Evolutionary conservation across 2,113 vertebrate species (phyloP).

Genomic region (Megaleporinus macrocephalus): DNA sequence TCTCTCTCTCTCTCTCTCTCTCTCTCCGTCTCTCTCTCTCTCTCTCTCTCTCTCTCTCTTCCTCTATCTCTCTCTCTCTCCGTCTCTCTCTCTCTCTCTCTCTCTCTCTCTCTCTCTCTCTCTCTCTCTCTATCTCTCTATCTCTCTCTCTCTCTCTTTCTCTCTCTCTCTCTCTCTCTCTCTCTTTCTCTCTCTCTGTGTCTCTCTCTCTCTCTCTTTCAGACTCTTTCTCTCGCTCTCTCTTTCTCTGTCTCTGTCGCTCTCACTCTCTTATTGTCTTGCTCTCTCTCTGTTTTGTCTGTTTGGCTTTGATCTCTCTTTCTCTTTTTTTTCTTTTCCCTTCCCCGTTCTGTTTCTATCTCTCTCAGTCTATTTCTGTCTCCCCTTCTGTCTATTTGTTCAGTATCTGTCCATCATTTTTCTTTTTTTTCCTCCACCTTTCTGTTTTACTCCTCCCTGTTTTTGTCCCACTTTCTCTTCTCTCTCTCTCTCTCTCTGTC

Average conservation of each 20-base stretch:
- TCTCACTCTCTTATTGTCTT: neutral
- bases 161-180: slow-evolving; percentile 65
- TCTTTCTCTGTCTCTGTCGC: too few species aligned
- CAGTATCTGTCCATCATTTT: too few species aligned
- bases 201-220: too few species aligned
- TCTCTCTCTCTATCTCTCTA: slow-evolving; percentile 58
- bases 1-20: slow-evolving; percentile 50
- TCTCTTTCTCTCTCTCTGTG: neutral
- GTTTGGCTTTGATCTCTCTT: slow-evolving; percentile 66
- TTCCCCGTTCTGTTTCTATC: slow-evolving; percentile 53
- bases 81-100: too few species aligned
- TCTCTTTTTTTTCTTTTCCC: neutral
- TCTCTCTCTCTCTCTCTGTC: neutral
- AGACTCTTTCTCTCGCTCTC: too few species aligned
- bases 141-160: slow-evolving; percentile 68
- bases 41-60: slow-evolving; percentile 61
- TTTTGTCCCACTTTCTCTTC: slow-evolving; percentile 59
- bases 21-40: slow-evolving; percentile 63
- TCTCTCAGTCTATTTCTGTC: slow-evolving; percentile 46
- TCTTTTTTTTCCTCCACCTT: too few species aligned
- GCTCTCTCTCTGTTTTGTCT: slow-evolving; percentile 2
- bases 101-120: slow-evolving; percentile 50
- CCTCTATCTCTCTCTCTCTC: too few species aligned
- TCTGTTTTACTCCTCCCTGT: too few species aligned
- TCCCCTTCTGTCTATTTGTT: neutral